Evolutionary conservation across 2,888 invertebrate species (phyloP).

Genomic region (Nymphalis c-album): DNA sequence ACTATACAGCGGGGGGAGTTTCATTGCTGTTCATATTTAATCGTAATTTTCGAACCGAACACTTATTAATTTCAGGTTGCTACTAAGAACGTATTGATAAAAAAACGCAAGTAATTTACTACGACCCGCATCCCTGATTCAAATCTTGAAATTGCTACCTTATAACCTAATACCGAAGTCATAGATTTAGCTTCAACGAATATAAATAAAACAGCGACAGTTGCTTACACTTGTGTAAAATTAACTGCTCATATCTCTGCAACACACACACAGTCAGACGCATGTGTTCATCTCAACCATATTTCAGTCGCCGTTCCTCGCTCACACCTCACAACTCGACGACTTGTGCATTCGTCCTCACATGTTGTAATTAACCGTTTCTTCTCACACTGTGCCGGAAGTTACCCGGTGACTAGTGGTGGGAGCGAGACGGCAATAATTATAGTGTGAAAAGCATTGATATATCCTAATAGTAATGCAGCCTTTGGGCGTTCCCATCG

Average conservation of each 20-base stretch:
- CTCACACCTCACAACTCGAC: not conserved
- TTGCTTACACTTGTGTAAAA: not conserved
- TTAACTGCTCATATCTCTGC: not conserved
- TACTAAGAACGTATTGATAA: too few relatives aligned
- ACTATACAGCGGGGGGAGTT: too few relatives aligned
- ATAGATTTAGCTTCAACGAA: not conserved
- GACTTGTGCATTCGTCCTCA: not conserved
- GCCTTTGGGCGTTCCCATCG: not conserved
- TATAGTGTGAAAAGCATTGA: not conserved
- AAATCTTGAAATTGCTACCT: not conserved
- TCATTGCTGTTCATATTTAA: too few relatives aligned
- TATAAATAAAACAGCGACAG: too few relatives aligned
- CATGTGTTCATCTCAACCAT: not conserved
- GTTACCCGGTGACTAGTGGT: not conserved
- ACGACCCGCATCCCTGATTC: too few relatives aligned
- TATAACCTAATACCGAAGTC: not conserved
- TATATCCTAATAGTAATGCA: conserved; percentile 1
- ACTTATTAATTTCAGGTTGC: too few relatives aligned
- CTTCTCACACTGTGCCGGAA: not conserved
- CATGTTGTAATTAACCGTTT: not conserved
- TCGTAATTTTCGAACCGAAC: too few relatives aligned
- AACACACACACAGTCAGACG: not conserved
- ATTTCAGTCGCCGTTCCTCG: not conserved
- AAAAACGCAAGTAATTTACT: too few relatives aligned
- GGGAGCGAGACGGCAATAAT: not conserved